These are phyloP conservation scores for Motacilla alba DNA, from an alignment of 2,113 vertebrate genomes.

Conservation along the genomic window DNA sequence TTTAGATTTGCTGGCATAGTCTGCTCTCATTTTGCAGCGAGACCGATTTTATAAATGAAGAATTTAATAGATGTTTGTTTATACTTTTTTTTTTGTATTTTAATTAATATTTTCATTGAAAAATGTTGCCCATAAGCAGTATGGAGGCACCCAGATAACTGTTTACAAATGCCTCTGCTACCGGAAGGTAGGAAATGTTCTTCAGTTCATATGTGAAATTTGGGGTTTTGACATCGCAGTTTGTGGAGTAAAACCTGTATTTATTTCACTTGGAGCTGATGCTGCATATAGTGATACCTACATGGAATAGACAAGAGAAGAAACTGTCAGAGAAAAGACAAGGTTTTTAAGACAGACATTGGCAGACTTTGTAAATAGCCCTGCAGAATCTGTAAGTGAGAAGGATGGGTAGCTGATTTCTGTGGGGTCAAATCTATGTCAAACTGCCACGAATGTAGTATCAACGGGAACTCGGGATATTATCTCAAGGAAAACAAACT, in stretches of 20 bases:
- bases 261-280: slow-evolving; percentile 55
- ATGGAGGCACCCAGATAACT: slow-evolving; percentile 70
- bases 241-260: slow-evolving; percentile 42
- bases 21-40: slow-evolving; percentile 1
- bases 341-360: slow-evolving; percentile 11
- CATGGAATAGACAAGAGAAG: slow-evolving; percentile 58
- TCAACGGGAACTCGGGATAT: slow-evolving; percentile 60
- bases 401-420: slow-evolving; percentile 75
- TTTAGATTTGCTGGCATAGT: slow-evolving; percentile 22
- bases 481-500: slow-evolving; percentile 72
- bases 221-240: slow-evolving; percentile 34
- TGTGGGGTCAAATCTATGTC: slow-evolving; percentile 58
- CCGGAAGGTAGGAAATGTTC: slow-evolving; percentile 18
- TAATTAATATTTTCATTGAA: slow-evolving; percentile 45
- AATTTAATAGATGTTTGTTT: slow-evolving; percentile 2
- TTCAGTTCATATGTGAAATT: slow-evolving; percentile 53
- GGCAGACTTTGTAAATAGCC: slow-evolving; percentile 33
- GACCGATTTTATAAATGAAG: slow-evolving; percentile 69
- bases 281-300: slow-evolving; percentile 4
- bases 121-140: slow-evolving; percentile 46
- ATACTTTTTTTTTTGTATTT: slow-evolving; percentile 56
- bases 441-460: slow-evolving; percentile 62
- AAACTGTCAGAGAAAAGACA: background rate
- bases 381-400: slow-evolving; percentile 42
- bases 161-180: slow-evolving; percentile 15